Evolutionary conservation across 2,888 invertebrate genomes (phyloP).

Genomic region (Philereme transversata): DNA sequence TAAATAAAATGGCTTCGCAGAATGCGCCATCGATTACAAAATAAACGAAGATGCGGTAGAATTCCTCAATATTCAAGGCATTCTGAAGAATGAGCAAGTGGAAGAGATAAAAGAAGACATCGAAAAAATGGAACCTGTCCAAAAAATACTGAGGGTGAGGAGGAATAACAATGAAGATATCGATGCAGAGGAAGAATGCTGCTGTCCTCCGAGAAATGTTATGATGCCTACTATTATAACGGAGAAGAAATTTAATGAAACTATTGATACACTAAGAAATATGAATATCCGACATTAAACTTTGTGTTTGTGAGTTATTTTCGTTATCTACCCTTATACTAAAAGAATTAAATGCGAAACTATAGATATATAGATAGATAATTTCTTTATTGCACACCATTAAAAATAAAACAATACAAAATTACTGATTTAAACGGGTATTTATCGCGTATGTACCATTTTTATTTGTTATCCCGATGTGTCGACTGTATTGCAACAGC

Average conservation of each 20-base stretch:
- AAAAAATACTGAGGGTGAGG: constrained; percentile 18
- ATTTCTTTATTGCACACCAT: no score
- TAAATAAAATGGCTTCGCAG: constrained; percentile 43
- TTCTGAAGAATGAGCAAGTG: constrained; percentile 46
- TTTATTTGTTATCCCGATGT: no score
- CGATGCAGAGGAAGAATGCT: constrained; percentile 45
- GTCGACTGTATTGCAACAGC: no score
- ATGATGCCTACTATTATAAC: constrained; percentile 66
- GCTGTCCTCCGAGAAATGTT: constrained; percentile 53
- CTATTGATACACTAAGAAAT: constrained; percentile 39
- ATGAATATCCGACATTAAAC: neutral
- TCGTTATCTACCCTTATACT: neutral
- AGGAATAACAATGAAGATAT: constrained; percentile 27
- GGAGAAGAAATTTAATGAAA: constrained; percentile 52
- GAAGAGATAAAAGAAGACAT: constrained; percentile 36
- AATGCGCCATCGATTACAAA: constrained; percentile 56
- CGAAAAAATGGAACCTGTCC: constrained; percentile 5
- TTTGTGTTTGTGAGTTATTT: neutral
- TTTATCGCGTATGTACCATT: no score
- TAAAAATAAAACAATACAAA: no score
- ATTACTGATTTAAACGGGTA: no score
- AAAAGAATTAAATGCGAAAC: no score
- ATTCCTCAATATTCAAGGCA: constrained; percentile 52
- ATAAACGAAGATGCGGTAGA: constrained; percentile 53
- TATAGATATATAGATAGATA: no score